A percentile compares a stretch with the other conserved stretches of the same genome.
Evolutionary conservation across 1,140 invertebrate species (phyloP).

Genomic region (Harpegnathos saltator): DNA sequence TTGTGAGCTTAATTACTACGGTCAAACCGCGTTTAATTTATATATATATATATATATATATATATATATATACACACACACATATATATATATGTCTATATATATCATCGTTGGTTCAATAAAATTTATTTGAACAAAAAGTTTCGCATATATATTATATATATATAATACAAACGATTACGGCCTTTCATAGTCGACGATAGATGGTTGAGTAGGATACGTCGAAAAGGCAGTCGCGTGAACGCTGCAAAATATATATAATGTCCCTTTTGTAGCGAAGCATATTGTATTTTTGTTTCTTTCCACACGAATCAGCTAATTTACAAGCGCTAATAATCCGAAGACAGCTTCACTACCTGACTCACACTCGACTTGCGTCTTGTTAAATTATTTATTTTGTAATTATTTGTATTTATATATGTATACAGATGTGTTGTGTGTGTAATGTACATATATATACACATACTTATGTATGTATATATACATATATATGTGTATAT

Average conservation of each 20-base stretch:
- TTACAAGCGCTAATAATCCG: conserved; percentile 75
- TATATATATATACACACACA: too few relatives aligned
- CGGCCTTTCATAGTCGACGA: conserved; percentile 59
- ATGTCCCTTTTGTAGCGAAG: conserved; percentile 69
- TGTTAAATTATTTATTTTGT: conserved; percentile 77
- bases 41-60: too few relatives aligned
- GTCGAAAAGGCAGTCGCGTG: conserved; percentile 50
- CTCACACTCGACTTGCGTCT: conserved; percentile 42
- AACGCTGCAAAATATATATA: conserved; percentile 66
- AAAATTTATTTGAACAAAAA: conserved; percentile 67
- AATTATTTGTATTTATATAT: conserved; percentile 77
- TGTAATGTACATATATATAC: conserved; percentile 75
- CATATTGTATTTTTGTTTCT: conserved; percentile 64
- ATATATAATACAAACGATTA: conserved; percentile 59
- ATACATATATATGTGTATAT: conserved; percentile 77
- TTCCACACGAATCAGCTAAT: conserved; percentile 73
- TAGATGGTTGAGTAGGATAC: conserved; percentile 54
- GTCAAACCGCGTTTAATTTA: conserved; percentile 53
- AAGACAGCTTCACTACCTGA: conserved; percentile 50
- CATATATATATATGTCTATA: too few relatives aligned
- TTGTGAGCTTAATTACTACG: conserved; percentile 12
- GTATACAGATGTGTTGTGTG: conserved; percentile 75
- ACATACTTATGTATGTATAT: conserved; percentile 77
- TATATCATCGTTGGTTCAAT: conserved; percentile 49
- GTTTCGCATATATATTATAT: conserved; percentile 27